Conservation (phyloP, 2,797 vertebrate species). For the Tiaroga cobitis region DNA sequence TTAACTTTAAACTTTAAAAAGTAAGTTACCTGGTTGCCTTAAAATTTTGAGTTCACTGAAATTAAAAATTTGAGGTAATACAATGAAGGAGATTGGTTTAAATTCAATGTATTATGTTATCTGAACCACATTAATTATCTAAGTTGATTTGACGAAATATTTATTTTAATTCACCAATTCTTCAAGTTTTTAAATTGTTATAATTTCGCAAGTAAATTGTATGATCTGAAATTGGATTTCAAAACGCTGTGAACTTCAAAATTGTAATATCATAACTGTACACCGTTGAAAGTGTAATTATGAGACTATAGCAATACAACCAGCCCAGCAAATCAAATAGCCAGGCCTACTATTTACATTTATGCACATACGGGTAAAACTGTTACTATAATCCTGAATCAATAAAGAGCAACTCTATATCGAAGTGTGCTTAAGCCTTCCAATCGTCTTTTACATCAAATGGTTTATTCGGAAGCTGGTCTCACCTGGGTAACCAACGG, state of each 20-base stretch:
- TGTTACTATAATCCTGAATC: background rate
- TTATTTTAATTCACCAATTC: background rate
- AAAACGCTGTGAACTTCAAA: conserved; percentile 5
- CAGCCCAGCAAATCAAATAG: background rate
- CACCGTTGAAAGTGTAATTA: background rate
- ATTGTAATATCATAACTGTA: too few relatives aligned
- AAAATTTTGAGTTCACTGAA: too few relatives aligned
- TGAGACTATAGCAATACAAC: background rate
- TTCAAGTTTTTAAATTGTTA: background rate
- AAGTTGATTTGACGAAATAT: background rate
- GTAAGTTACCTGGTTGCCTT: too few relatives aligned
- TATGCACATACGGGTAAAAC: background rate
- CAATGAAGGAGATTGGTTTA: too few relatives aligned
- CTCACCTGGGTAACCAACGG: conserved; percentile 97
- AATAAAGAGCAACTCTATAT: background rate
- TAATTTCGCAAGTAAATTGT: background rate
- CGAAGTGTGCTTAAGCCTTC: background rate
- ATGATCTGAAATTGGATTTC: background rate
- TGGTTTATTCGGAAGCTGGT: conserved; percentile 12
- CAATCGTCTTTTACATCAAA: background rate
- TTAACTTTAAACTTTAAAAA: too few relatives aligned
- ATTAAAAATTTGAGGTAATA: too few relatives aligned
- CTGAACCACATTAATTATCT: too few relatives aligned
- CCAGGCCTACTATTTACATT: conserved; percentile 8
- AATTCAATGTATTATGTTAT: too few relatives aligned